Conservation (phyloP, 2,113 vertebrate genomes). For the Pseudorasbora parva region DNA sequence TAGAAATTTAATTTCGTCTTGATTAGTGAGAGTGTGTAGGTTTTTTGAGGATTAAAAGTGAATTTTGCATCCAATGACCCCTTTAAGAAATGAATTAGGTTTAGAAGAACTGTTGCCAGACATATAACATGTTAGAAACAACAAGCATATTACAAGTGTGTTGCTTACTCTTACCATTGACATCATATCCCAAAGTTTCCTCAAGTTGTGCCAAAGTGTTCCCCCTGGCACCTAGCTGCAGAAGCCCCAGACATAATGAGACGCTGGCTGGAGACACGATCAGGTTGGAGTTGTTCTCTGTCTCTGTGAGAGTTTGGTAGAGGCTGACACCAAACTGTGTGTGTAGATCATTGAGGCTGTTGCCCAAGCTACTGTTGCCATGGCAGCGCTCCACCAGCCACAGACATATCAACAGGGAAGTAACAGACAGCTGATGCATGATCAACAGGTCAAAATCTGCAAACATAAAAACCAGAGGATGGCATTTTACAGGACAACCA, state of each 20-base stretch:
- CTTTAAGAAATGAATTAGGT: too few relatives aligned
- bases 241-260: constrained; percentile 81
- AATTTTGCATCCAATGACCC: too few relatives aligned
- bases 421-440: constrained; percentile 72
- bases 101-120: too few relatives aligned
- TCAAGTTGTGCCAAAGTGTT: constrained; percentile 82
- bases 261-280: constrained; percentile 83
- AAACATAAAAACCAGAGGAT: not conserved
- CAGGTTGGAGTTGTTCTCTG: constrained; percentile 79
- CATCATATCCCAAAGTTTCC: constrained; percentile 79
- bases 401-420: constrained; percentile 69
- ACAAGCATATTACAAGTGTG: not conserved
- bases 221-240: constrained; percentile 85
- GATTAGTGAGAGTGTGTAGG: too few relatives aligned
- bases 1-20: too few relatives aligned
- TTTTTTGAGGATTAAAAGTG: too few relatives aligned
- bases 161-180: constrained; percentile 74
- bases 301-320: constrained; percentile 70
- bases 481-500: too few relatives aligned
- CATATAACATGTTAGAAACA: too few relatives aligned
- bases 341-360: constrained; percentile 78
- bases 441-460: constrained; percentile 31
- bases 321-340: constrained; percentile 80
- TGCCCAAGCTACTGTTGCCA: constrained; percentile 65
- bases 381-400: constrained; percentile 66